phyloP scores from a whole-genome alignment of 35 echinoderm and acorn worm genomes.

The Apostichopus japonicus region DNA sequence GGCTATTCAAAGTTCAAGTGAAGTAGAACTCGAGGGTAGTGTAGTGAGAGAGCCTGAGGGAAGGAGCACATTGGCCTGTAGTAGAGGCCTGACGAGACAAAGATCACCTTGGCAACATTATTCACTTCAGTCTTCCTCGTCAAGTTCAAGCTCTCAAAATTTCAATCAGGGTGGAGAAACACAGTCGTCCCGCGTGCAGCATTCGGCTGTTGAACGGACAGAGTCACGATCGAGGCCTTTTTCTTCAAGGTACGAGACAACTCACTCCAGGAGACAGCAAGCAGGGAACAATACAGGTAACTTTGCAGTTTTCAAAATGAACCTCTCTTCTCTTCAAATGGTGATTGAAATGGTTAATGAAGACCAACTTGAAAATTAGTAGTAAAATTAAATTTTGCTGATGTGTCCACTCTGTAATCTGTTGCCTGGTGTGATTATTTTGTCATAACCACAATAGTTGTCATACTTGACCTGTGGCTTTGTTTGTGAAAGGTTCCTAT shows the following conservation, averaged over 20 bases:
- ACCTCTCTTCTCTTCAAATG: too few relatives aligned
- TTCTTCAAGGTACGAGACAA: conserved; percentile 29
- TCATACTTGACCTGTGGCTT: too few relatives aligned
- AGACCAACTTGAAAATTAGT: too few relatives aligned
- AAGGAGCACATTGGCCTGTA: conserved; percentile 11
- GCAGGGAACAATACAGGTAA: conserved; percentile 28
- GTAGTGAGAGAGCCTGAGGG: not conserved
- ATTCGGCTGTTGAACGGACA: conserved; percentile 50
- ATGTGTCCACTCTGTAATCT: too few relatives aligned
- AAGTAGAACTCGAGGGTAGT: conserved; percentile 18
- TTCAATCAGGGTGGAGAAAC: conserved; percentile 26
- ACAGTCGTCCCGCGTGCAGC: conserved; percentile 28
- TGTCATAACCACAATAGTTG: too few relatives aligned
- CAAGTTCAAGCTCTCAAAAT: conserved; percentile 42
- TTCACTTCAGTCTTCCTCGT: conserved; percentile 39
- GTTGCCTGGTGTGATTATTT: too few relatives aligned
- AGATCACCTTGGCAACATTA: conserved; percentile 44
- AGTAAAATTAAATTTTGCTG: too few relatives aligned
- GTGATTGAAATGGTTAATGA: too few relatives aligned
- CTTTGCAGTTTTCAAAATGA: not conserved
- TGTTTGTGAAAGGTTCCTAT: too few relatives aligned
- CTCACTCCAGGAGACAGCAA: conserved; percentile 27
- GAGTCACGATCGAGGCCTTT: conserved; percentile 14
- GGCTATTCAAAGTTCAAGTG: conserved; percentile 23
- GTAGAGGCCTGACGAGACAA: conserved; percentile 12